These are phyloP conservation scores for Parelbella ahira DNA, from an alignment of 2,888 invertebrate species.

Conservation along the genomic window DNA sequence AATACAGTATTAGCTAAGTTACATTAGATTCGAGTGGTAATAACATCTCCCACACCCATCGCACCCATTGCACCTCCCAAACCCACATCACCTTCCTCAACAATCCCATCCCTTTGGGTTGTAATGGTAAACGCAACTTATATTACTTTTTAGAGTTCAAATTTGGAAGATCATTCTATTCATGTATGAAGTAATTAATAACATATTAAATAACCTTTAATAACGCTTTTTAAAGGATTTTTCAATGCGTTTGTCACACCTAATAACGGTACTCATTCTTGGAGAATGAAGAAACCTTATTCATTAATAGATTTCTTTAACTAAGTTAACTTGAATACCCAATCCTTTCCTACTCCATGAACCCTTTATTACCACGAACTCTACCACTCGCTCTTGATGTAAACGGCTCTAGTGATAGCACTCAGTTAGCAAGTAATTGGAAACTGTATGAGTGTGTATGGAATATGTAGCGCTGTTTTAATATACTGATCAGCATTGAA, in stretches of 20 bases:
- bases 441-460: constrained; percentile 4
- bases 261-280: too few species aligned
- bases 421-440: constrained; percentile 2
- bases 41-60: constrained; percentile 17
- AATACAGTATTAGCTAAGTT: constrained; percentile 29
- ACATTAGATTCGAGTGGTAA: constrained; percentile 20
- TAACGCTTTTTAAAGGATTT: too few species aligned
- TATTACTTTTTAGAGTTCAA: too few species aligned
- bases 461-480: too few species aligned
- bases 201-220: too few species aligned
- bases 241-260: too few species aligned
- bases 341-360: background rate
- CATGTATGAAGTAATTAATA: too few species aligned
- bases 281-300: too few species aligned
- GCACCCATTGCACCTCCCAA: background rate
- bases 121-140: constrained; percentile 1
- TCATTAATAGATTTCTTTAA: too few species aligned
- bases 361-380: background rate
- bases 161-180: too few species aligned
- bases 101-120: constrained; percentile 6
- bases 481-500: constrained; percentile 4
- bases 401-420: constrained; percentile 4
- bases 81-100: background rate
- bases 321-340: too few species aligned
- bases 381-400: constrained; percentile 7